Base-by-base conservation (phyloP, 2,888 invertebrate species). In the Drosophila austrosaltans region DNA sequence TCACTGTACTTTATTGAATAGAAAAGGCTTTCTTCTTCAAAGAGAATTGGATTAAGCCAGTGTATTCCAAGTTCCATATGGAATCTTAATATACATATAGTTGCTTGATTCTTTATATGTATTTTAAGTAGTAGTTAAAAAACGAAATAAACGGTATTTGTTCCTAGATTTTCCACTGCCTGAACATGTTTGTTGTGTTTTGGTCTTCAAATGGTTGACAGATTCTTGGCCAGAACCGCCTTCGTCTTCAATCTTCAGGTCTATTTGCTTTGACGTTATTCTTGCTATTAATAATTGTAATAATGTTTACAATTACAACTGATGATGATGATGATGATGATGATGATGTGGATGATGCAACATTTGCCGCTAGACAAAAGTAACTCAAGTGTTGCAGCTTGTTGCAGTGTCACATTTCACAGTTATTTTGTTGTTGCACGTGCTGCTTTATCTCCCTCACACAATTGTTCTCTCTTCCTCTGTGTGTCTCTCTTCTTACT, bases 361-460 rank as follows among this genome's bases (percentile, higher is more conserved):
- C 60, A 56, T 60, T 65, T 58, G 63, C 65, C 59, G 65, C 65
- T 60, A 42, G 32, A 61, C 54, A 56, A 64, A 58, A 70, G 73
- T 61, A 74, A 59, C 71, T 76, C 78, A 68, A 80, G 64, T 79
- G 75, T 72, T 79, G 74, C 63, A 69, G 64, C 48, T 66, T 66
- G 72, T 39, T 70, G 80, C 67, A 80, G 81, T 81, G 86, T 81
- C 83, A 69, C 86, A 82, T 81, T 81, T 77, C 82, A 81, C 81
- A 81, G 81, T 81, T 81, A 85, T 63, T 48, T 69, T 71, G 67
- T 70, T 79, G 62, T 36, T 72, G 63, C 54, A 44, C 48, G 60
- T 72, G 63, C 53, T 65, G 66, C 60, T 58, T 72, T 62, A 25
- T 54, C 22, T 69, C 30, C 58, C 59, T 62, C 16, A 16, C 16